These are phyloP conservation scores for Diadumene lineata DNA, from an alignment of 92 coral and sea anemone species.

Conservation along the genomic window DNA sequence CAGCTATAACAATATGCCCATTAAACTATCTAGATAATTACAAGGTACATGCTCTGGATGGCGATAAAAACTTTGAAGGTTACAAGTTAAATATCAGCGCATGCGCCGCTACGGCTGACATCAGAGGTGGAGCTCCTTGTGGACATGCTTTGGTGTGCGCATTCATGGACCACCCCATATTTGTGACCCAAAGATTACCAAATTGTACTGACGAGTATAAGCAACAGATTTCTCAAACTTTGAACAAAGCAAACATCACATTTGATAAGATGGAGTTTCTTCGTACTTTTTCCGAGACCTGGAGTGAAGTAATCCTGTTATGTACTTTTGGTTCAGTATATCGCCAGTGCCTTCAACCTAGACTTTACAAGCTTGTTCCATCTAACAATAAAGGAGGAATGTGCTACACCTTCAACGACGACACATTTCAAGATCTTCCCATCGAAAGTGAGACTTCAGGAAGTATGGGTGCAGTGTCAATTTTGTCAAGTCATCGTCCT, in stretches of 20 bases:
- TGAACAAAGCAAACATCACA: slow-evolving; percentile 1
- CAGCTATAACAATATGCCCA: slow-evolving; percentile 65
- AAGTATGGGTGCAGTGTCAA: not conserved
- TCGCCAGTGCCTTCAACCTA: not conserved
- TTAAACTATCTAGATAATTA: slow-evolving; percentile 38
- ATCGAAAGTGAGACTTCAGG: not conserved
- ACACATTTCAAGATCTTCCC: not conserved
- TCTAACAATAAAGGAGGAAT: slow-evolving; percentile 5
- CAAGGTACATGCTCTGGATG: slow-evolving; percentile 49
- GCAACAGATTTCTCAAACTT: slow-evolving; percentile 6
- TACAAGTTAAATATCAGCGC: slow-evolving; percentile 57
- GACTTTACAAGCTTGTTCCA: not conserved
- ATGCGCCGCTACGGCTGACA: slow-evolving; percentile 65
- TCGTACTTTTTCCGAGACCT: slow-evolving; percentile 5
- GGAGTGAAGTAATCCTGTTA: not conserved
- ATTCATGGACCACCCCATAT: too few relatives aligned
- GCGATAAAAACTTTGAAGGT: slow-evolving; percentile 19
- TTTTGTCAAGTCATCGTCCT: not conserved
- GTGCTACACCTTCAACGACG: slow-evolving; percentile 45
- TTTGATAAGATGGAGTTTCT: slow-evolving; percentile 32
- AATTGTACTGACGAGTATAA: slow-evolving; percentile 46
- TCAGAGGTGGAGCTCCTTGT: slow-evolving; percentile 63
- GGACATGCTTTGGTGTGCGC: slow-evolving; percentile 70
- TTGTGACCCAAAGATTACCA: not conserved
- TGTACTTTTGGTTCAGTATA: not conserved